phyloP scores from a whole-genome alignment of 2,113 vertebrate genomes.

The Amphiprion ocellaris region DNA sequence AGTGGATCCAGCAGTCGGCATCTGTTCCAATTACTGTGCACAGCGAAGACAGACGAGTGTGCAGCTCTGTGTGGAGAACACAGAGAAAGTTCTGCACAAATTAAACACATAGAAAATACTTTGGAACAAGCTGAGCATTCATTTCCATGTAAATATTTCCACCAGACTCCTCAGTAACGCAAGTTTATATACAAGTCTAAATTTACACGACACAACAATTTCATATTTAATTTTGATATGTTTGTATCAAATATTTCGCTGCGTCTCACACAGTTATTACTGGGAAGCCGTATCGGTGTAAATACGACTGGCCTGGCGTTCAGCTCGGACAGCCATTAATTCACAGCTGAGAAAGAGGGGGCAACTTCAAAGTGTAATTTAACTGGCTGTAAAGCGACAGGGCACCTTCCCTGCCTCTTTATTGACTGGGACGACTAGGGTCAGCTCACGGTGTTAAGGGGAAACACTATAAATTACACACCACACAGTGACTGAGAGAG shows the following conservation, averaged over 20 bases:
- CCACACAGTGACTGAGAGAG: slow-evolving; percentile 56
- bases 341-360: slow-evolving; percentile 70
- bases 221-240: background rate
- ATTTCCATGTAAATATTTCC: slow-evolving; percentile 14
- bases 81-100: slow-evolving; percentile 23
- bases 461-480: slow-evolving; percentile 82
- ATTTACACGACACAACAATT: slow-evolving; percentile 1
- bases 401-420: slow-evolving; percentile 77
- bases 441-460: slow-evolving; percentile 81
- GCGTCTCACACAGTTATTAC: background rate
- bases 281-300: slow-evolving; percentile 21
- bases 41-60: slow-evolving; percentile 1
- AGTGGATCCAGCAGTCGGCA: slow-evolving; percentile 45
- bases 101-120: background rate
- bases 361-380: slow-evolving; percentile 86
- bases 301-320: slow-evolving; percentile 65
- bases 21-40: slow-evolving; percentile 50
- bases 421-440: slow-evolving; percentile 77
- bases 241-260: background rate
- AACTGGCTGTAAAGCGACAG: slow-evolving; percentile 84
- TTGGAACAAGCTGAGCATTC: background rate
- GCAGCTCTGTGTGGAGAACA: slow-evolving; percentile 4
- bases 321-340: slow-evolving; percentile 71
- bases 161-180: slow-evolving; percentile 50
- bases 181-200: background rate